Percentiles rank a stretch among this genome's conserved stretches.
These are phyloP conservation scores for Lathamus discolor DNA, from an alignment of 2,113 vertebrate genomes.

Conservation along the genomic window DNA sequence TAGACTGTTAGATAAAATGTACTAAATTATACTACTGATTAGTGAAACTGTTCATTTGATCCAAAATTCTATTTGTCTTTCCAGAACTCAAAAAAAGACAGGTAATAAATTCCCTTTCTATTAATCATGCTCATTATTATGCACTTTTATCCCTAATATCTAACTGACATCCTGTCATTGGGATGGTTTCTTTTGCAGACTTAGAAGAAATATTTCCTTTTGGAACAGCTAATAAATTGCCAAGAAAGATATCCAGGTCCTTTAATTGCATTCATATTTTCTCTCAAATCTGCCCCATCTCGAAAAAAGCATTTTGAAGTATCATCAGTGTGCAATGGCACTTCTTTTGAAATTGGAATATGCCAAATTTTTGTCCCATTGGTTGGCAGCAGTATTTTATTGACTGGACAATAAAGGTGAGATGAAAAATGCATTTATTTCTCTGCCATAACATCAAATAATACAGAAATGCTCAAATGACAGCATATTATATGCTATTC, in stretches of 20 bases:
- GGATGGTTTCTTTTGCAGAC: neutral
- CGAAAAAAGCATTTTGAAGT: neutral
- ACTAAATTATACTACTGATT: neutral
- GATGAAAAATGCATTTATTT: neutral
- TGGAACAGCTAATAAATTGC: neutral
- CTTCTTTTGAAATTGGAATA: neutral
- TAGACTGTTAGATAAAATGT: neutral
- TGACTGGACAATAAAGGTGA: neutral
- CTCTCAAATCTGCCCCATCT: neutral
- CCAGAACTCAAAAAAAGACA: neutral
- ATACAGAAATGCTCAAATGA: neutral
- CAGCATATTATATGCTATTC: neutral
- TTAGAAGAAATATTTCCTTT: neutral
- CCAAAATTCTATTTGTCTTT: neutral
- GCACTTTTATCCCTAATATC: conserved; percentile 12
- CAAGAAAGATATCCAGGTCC: neutral
- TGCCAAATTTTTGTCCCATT: neutral
- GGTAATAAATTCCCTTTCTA: neutral
- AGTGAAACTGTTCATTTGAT: neutral
- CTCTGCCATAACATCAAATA: neutral
- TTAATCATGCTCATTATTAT: neutral
- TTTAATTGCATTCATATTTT: neutral
- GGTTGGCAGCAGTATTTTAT: neutral
- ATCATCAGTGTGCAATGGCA: neutral
- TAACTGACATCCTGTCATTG: neutral